phyloP scores from a whole-genome alignment of 2,797 vertebrate genomes.

The Sebastes hopkinsi region DNA sequence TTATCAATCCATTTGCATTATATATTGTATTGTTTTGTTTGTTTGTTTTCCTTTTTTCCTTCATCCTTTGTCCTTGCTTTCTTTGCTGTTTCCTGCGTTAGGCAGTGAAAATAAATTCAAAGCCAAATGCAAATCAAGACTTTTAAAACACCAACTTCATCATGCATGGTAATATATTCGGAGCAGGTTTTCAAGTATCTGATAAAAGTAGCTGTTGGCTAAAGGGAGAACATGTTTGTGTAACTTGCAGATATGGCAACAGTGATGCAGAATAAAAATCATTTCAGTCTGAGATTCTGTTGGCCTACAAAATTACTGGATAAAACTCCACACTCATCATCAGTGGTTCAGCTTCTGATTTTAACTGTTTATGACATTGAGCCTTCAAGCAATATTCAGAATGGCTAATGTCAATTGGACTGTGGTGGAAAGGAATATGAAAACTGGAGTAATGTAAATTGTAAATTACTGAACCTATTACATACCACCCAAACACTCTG shows the following conservation, averaged over 20 bases:
- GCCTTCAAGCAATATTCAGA: neutral
- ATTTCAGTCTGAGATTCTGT: neutral
- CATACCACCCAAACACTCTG: neutral
- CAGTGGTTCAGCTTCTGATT: neutral
- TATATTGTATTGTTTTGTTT: neutral
- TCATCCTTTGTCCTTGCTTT: neutral
- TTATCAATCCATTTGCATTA: neutral
- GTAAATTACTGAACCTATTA: neutral
- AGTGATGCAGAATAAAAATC: slow-evolving; percentile 7
- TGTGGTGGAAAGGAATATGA: neutral
- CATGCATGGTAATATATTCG: slow-evolving; percentile 2
- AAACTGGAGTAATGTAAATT: neutral
- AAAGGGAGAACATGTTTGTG: slow-evolving; percentile 27
- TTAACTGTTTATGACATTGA: neutral
- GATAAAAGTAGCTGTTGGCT: slow-evolving; percentile 10
- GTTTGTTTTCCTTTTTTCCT: neutral
- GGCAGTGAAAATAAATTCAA: neutral
- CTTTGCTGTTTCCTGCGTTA: neutral
- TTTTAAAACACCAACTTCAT: slow-evolving; percentile 3
- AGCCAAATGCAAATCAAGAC: neutral
- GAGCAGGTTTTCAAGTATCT: slow-evolving; percentile 7
- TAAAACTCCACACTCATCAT: neutral
- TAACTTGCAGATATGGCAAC: slow-evolving; percentile 11
- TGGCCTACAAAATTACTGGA: neutral
- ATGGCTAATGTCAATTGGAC: neutral